A percentile compares a stretch with the other conserved stretches of the same genome.
These are phyloP conservation scores for Tokudaia muenninki DNA, from an alignment of 2,797 vertebrate genomes.

Conservation along the genomic window DNA sequence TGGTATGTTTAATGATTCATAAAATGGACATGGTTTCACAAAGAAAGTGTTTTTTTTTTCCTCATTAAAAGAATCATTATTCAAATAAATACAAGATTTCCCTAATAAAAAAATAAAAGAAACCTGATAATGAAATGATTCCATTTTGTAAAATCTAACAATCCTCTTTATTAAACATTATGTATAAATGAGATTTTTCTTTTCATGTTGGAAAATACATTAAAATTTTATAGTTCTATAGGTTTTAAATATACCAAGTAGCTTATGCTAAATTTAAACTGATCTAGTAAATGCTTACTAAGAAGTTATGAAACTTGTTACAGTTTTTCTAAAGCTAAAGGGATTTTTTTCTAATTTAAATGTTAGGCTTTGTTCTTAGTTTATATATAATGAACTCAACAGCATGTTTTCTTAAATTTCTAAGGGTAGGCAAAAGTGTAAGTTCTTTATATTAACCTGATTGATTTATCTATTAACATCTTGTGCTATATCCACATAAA, in stretches of 20 bases:
- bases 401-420: constrained; percentile 35
- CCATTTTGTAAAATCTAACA: constrained; percentile 66
- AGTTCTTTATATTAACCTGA: background rate
- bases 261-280: constrained; percentile 67
- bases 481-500: background rate
- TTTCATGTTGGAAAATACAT: constrained; percentile 77
- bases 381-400: background rate
- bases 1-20: constrained; percentile 40
- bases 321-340: constrained; percentile 59
- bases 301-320: constrained; percentile 57
- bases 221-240: constrained; percentile 70
- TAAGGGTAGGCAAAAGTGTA: background rate
- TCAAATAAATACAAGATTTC: constrained; percentile 64
- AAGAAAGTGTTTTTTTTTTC: constrained; percentile 7
- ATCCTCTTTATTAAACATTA: constrained; percentile 73
- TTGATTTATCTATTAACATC: background rate
- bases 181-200: constrained; percentile 69
- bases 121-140: constrained; percentile 71
- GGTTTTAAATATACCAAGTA: constrained; percentile 68
- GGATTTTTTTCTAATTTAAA: constrained; percentile 45
- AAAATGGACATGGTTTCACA: constrained; percentile 52
- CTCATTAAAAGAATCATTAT: constrained; percentile 73
- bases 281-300: constrained; percentile 58
- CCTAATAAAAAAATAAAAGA: constrained; percentile 63
- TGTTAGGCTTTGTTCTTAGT: background rate